A percentile compares a stretch with the other conserved stretches of the same genome.
Evolutionary conservation across 2,113 vertebrate genomes (phyloP).

Genomic region (Colinus virginianus): DNA sequence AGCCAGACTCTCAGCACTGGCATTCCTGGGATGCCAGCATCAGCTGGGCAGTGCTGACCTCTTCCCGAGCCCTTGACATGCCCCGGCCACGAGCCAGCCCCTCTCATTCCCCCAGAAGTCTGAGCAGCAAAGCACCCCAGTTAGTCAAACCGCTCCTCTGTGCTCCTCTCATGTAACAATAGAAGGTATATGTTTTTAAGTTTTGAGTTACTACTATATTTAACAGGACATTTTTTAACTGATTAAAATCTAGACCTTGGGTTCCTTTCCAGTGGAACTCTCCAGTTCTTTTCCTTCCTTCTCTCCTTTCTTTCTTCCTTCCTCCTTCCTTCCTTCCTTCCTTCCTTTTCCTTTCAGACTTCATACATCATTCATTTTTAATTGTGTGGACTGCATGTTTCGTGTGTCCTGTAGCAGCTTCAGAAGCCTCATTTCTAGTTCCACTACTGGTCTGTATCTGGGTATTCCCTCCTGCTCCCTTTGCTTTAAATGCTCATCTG

Average conservation of each 20-base stretch:
- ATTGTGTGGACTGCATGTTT: conserved; percentile 80
- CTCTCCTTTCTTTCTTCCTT: conserved; percentile 22
- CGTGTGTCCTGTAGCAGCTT: conserved; percentile 73
- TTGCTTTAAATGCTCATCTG: conserved; percentile 44
- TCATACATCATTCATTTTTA: conserved; percentile 77
- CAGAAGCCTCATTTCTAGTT: conserved; percentile 57
- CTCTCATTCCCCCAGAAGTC: conserved; percentile 62
- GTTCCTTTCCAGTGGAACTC: conserved; percentile 76
- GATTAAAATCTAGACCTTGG: conserved; percentile 82
- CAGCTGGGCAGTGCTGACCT: neutral
- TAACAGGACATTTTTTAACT: conserved; percentile 84
- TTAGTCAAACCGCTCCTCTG: conserved; percentile 73
- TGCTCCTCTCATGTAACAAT: conserved; percentile 80
- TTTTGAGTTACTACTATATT: conserved; percentile 80
- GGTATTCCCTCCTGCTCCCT: neutral
- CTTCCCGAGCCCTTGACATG: neutral
- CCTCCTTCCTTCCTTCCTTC: neutral
- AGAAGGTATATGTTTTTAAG: conserved; percentile 79
- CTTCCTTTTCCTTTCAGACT: conserved; percentile 75
- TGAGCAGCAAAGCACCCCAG: conserved; percentile 79
- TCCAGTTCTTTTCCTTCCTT: conserved; percentile 69
- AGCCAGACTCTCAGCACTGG: neutral
- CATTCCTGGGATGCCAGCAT: neutral
- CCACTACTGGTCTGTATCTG: conserved; percentile 10
- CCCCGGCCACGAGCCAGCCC: neutral